Base-by-base conservation (phyloP, 2,888 invertebrate species). In the Eupithecia subumbrata region DNA sequence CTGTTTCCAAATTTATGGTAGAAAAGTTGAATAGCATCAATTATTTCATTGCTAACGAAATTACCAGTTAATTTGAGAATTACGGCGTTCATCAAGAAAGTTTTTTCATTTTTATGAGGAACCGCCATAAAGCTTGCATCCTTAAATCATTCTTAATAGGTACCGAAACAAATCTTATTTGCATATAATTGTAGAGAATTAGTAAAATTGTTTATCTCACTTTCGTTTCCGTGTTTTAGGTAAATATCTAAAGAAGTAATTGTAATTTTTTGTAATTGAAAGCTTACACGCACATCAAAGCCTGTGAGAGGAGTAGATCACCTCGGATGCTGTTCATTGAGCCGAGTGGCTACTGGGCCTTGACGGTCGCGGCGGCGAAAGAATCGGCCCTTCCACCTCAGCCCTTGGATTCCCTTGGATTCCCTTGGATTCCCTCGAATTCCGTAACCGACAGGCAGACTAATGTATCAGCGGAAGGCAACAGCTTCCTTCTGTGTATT, bases 1-100 rank as follows among this genome's bases (percentile, higher is more conserved):
- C 81, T 84, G 85, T 86, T 87, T 78, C 83, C 80, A 86, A 68
- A 88, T 87, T 88, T 85, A 84, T 84, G 86, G 75, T 74, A 71
- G 48, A 67, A 80, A 77, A 81, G 74, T 80, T 80, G 69, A 73
- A 67, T 70, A 78, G 76, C 78, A 79, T 75, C 78, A 81, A 78
- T 76, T 81, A 78, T 78, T 80, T 78, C 71, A 22, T 74, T 75
- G 72, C 72, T 74, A 76, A 74, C 72, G 25, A 71, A 60, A 77
- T 77, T 74, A 72, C 64, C 60, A 73, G 52, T 72, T 74, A 75
- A 77, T 74, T 74, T 70, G 67, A 67, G 72, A 74, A 77, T 74
- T 67, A 74, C 72, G 48, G 37, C 60, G 48, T 67, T 72, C 40
- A 60, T 68, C 48, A 70, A 22, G 60, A 68, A 74, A 74, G 40